These are phyloP conservation scores for Cinara cedri DNA, from an alignment of 2,888 invertebrate species.

Conservation along the genomic window DNA sequence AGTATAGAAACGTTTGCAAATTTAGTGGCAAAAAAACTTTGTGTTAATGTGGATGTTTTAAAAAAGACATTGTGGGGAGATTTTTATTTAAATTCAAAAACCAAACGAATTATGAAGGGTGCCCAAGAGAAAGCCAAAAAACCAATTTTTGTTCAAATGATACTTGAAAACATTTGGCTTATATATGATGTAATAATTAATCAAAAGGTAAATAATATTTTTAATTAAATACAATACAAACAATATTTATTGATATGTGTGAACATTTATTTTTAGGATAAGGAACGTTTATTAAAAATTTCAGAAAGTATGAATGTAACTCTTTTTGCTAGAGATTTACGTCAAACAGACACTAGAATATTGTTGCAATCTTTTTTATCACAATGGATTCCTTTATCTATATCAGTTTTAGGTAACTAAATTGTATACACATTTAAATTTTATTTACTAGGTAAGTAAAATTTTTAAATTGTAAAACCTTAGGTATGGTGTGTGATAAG, in stretches of 20 bases:
- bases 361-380: slow-evolving; percentile 82
- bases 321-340: slow-evolving; percentile 76
- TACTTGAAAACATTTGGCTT: slow-evolving; percentile 89
- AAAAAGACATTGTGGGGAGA: slow-evolving; percentile 92
- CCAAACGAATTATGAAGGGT: slow-evolving; percentile 81
- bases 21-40: slow-evolving; percentile 76
- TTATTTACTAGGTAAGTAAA: slow-evolving; percentile 61
- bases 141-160: slow-evolving; percentile 89
- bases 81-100: slow-evolving; percentile 84
- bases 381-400: slow-evolving; percentile 88
- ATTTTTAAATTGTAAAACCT: slow-evolving; percentile 38
- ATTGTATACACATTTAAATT: slow-evolving; percentile 51
- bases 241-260: neutral
- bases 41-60: slow-evolving; percentile 75
- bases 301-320: slow-evolving; percentile 79
- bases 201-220: slow-evolving; percentile 65
- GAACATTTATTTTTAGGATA: slow-evolving; percentile 65
- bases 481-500: slow-evolving; percentile 76
- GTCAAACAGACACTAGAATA: slow-evolving; percentile 77
- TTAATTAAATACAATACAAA: neutral
- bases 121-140: slow-evolving; percentile 92
- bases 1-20: slow-evolving; percentile 81
- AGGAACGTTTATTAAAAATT: slow-evolving; percentile 73
- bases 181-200: slow-evolving; percentile 83
- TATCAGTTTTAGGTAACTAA: slow-evolving; percentile 69